These are phyloP conservation scores for Chamaea fasciata DNA, from an alignment of 2,113 vertebrate genomes.

Conservation along the genomic window DNA sequence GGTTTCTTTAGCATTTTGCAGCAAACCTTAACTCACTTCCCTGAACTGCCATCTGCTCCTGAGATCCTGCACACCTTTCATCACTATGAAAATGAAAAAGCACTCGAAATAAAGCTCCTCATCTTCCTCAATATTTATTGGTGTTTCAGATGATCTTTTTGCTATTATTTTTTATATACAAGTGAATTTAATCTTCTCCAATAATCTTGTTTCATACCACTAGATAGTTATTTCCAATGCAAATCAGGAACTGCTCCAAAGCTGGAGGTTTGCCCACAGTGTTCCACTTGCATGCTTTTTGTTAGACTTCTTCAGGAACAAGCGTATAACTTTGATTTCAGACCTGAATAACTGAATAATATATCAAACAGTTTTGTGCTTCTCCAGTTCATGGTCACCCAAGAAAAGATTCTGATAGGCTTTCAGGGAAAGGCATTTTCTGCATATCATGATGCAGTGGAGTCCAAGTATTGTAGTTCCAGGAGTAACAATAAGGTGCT, in stretches of 20 bases:
- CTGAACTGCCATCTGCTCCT: slow-evolving; percentile 66
- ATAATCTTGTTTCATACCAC: neutral
- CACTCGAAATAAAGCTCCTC: neutral
- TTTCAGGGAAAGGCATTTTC: neutral
- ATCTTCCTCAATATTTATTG: neutral
- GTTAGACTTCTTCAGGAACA: neutral
- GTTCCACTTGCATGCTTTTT: neutral
- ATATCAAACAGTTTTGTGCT: neutral
- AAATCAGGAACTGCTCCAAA: neutral
- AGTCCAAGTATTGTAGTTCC: neutral
- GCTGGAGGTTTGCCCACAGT: neutral
- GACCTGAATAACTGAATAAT: neutral
- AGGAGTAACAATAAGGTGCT: neutral
- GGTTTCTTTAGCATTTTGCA: neutral
- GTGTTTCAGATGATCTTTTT: neutral
- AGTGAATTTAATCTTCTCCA: neutral
- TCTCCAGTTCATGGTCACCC: neutral
- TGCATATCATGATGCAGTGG: neutral
- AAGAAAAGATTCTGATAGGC: neutral
- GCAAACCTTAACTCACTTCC: slow-evolving; percentile 20
- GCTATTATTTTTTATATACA: neutral
- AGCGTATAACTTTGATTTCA: neutral
- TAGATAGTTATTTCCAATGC: neutral
- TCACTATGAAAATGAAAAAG: slow-evolving; percentile 34
- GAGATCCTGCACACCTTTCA: slow-evolving; percentile 38